phyloP scores from a whole-genome alignment of 2,888 invertebrate genomes.

The Catocala sponsa region DNA sequence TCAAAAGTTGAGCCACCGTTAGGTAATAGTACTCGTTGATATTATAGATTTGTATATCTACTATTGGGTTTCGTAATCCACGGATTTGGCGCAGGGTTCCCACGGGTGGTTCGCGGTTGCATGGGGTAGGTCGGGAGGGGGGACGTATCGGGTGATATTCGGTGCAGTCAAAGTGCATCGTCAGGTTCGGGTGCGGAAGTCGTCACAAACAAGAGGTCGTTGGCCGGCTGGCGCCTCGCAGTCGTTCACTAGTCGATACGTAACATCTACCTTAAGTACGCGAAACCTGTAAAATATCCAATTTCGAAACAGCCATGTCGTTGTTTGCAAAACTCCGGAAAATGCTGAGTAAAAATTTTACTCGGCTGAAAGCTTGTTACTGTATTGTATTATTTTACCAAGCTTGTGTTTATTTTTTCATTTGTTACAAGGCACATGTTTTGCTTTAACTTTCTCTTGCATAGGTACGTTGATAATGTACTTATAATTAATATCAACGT shows the following conservation, averaged over 20 bases:
- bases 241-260: conserved; percentile 59
- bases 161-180: conserved; percentile 72
- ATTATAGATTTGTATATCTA: conserved; percentile 13
- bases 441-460: not conserved
- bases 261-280: conserved; percentile 28
- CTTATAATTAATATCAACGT: too few relatives aligned
- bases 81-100: conserved; percentile 31
- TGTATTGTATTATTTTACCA: conserved; percentile 15
- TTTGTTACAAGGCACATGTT: not conserved
- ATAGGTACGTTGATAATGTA: not conserved
- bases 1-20: conserved; percentile 5
- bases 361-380: conserved; percentile 11
- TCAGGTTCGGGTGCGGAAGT: conserved; percentile 75
- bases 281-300: conserved; percentile 28
- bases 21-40: not conserved
- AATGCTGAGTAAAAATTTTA: conserved; percentile 19
- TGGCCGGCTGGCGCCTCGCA: conserved; percentile 72
- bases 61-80: conserved; percentile 38
- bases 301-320: conserved; percentile 3
- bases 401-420: conserved; percentile 7
- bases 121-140: conserved; percentile 71
- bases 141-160: conserved; percentile 56
- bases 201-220: conserved; percentile 78
- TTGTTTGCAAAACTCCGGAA: conserved; percentile 3
- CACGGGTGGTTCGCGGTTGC: conserved; percentile 36